A percentile compares a stretch with the other conserved stretches of the same genome.
These are phyloP conservation scores for Macrophya annulata DNA, from an alignment of 2,888 invertebrate species.

Conservation along the genomic window DNA sequence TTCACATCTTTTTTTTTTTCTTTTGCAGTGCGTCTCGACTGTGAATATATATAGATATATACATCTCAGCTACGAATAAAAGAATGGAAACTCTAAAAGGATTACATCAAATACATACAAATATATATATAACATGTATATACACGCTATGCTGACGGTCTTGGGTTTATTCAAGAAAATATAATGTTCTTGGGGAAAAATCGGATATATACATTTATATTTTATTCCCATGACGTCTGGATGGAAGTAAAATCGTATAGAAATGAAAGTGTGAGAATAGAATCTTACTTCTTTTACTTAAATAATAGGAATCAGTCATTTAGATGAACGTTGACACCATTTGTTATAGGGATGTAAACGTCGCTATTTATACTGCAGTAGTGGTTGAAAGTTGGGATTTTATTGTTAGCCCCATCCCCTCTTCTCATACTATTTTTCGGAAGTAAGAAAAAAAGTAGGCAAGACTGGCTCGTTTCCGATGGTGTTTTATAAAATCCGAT, in stretches of 20 bases:
- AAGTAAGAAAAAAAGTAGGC: background rate
- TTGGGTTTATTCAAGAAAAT: conserved; percentile 16
- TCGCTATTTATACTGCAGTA: background rate
- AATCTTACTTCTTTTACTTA: background rate
- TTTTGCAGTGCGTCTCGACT: background rate
- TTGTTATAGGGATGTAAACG: background rate
- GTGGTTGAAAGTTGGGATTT: background rate
- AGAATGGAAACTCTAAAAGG: conserved; percentile 48
- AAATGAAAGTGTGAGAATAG: background rate
- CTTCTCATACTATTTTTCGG: background rate
- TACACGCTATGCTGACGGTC: background rate
- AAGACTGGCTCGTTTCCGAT: conserved; percentile 22
- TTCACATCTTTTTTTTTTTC: background rate
- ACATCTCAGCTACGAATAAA: background rate
- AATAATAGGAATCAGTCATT: background rate
- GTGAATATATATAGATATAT: background rate
- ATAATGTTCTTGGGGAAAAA: conserved; percentile 3
- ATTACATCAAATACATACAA: conserved; percentile 23
- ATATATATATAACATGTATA: background rate
- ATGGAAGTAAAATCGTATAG: background rate
- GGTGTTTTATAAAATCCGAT: conserved; percentile 5
- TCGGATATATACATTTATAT: background rate
- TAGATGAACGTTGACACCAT: background rate
- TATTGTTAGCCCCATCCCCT: background rate
- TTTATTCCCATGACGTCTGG: background rate